phyloP scores from a whole-genome alignment of 2,888 invertebrate species.

The Drosophila robusta region DNA sequence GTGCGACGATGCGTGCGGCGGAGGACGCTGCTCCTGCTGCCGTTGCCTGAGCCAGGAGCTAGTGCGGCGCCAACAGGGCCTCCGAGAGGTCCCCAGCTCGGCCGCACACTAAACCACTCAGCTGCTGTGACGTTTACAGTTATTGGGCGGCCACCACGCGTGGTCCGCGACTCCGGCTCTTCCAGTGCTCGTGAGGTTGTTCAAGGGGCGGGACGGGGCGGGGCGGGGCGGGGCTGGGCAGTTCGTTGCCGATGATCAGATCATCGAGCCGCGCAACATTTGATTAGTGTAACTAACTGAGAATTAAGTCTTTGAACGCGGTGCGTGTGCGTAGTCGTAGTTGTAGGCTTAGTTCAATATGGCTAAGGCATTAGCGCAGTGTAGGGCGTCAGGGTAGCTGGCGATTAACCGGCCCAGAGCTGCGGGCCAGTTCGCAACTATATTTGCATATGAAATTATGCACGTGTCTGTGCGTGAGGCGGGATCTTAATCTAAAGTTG shows the following conservation, averaged over 20 bases:
- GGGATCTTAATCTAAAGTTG: slow-evolving; percentile 23
- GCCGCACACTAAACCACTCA: slow-evolving; percentile 39
- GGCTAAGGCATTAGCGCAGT: slow-evolving; percentile 20
- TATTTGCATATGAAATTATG: slow-evolving; percentile 18
- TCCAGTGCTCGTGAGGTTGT: slow-evolving; percentile 44
- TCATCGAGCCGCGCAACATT: slow-evolving; percentile 52
- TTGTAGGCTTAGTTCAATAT: slow-evolving; percentile 38
- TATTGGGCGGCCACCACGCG: slow-evolving; percentile 2
- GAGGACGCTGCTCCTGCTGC: slow-evolving; percentile 77
- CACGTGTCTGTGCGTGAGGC: neutral
- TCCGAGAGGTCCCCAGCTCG: slow-evolving; percentile 62
- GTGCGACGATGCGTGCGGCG: slow-evolving; percentile 31
- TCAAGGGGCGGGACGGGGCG: neutral
- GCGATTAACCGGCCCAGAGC: slow-evolving; percentile 25
- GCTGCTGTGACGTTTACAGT: slow-evolving; percentile 8
- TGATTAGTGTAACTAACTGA: slow-evolving; percentile 74
- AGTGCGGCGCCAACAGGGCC: slow-evolving; percentile 69
- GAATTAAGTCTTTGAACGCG: slow-evolving; percentile 76
- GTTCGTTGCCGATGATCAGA: slow-evolving; percentile 59
- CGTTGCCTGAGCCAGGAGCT: slow-evolving; percentile 78
- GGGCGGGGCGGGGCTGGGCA: neutral
- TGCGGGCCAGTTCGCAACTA: slow-evolving; percentile 11
- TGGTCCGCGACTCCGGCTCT: slow-evolving; percentile 19
- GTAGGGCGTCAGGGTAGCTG: slow-evolving; percentile 25
- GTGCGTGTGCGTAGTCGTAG: slow-evolving; percentile 74